Evolutionary conservation across 2,888 invertebrate genomes (phyloP), one percentile per base, ranked within the genome.

Genomic region (Desoria tigrina): DNA sequence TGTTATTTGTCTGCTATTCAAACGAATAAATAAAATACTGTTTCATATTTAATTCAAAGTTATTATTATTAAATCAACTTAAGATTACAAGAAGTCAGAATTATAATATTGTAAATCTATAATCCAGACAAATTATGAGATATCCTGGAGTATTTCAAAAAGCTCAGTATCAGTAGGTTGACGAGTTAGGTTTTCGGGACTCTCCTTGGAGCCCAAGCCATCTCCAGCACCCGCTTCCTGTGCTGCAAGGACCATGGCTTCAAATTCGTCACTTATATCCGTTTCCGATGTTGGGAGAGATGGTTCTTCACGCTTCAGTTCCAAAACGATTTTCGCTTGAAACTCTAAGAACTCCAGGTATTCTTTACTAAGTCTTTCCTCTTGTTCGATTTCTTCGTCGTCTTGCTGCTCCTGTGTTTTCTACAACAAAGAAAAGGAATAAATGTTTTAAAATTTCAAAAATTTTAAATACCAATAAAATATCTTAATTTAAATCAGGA

Each of bases 301-400:
- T 4, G 76, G 76, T 28, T 74, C 76, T 14, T 68, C 70, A n/a
- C 61, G 54, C 42, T 73, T 73, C 26, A 76, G 55, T 37, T 63
- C 66, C 4, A 28, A 66, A 2, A 66, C 69, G 6, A 74, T 24
- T 32, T 54, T 63, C 0, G 60, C 50, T 58, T 76, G 67, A 54
- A 69, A 76, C 54, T 73, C 71, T 6, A 76, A 21, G 61, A 74
- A 76, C 23, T 72, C 66, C n/a, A 27, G 6, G 59, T 76, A 76
- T 21, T 76, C 76, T 14, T 62, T 55, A 18, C 63, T 66, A 4
- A 76, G 58, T 42, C 69, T 49, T 2, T 57, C 49, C 53, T 76
- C 76, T 27, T 70, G 66, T n/a, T 61, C 55, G 1, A 71, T 59
- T 56, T 75, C 74, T 21, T 71, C 60, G 4, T 63, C 63, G 18